Base-by-base conservation (phyloP, 2,888 invertebrate species). In the Teinopalpus imperialis region DNA sequence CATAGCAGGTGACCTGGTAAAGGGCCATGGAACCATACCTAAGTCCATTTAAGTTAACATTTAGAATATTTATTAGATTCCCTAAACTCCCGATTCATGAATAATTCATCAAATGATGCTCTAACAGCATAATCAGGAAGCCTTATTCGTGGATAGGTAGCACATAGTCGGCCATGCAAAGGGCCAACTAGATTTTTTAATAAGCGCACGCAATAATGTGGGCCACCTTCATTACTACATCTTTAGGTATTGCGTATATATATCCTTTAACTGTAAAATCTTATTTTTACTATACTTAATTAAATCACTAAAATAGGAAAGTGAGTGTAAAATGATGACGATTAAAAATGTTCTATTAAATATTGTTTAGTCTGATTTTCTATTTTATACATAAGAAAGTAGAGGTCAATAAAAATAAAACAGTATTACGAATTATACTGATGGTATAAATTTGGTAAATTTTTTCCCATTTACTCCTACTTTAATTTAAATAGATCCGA, bases 141-240 rank as follows among this genome's bases (percentile, higher is more conserved):
- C 7, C 12, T 20, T 20, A 9, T 31, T 31, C 34, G 20, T 16
- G 12, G 34, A 34, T 20, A 34, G 21, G 31, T n/a, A n/a, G n/a
- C 31, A 62, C 64, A 57, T 59, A 61, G 57, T 53, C 45, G 59
- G 54, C 52, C 34, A 54, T 31, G 16, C 8, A 16, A 16, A 6
- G 7, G 3, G 14, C 31, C n/a, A 31, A 4, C 31, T 43, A 48
- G 51, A 51, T 48, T 53, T 51, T 41, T 40, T 45, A 51, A 53
- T 48, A 48, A 48, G 36, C 8, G 43, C 16, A 16, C 9, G 21
- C 39, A 48, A 41, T 51, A 35, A 32, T 43, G 45, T 50, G 32
- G 49, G 43, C 8, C 41, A 21, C n/a, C n/a, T n/a, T 36, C 27
- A 31, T 31, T 31, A 31, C 31, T 16, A 16, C 31, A 4, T 16